Percentiles rank a stretch among this genome's conserved stretches.
These are phyloP conservation scores for Limnephilus lunatus DNA, from an alignment of 2,888 invertebrate genomes.

Conservation along the genomic window DNA sequence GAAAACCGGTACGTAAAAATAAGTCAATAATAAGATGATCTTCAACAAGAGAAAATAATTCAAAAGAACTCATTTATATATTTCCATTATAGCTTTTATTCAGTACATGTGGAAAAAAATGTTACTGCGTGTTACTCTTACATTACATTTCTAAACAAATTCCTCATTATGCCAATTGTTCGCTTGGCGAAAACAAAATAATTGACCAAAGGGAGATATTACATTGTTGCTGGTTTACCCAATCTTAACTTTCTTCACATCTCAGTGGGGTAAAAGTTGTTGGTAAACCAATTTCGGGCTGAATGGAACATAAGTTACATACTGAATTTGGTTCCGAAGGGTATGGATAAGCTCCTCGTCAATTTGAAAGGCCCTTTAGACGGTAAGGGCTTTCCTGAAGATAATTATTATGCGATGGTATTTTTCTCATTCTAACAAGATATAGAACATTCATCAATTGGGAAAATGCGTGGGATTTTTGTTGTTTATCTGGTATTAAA, in stretches of 20 bases:
- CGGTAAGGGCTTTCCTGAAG: background rate
- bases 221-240: constrained; percentile 7
- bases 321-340: constrained; percentile 7
- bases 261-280: background rate
- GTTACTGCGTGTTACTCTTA: background rate
- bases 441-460: background rate
- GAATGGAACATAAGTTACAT: constrained; percentile 26
- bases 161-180: background rate
- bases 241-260: constrained; percentile 17
- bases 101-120: background rate
- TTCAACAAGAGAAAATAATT: background rate
- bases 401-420: background rate
- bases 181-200: constrained; percentile 9
- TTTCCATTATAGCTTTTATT: background rate
- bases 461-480: background rate
- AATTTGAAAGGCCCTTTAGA: background rate
- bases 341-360: background rate
- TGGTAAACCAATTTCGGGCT: constrained; percentile 19
- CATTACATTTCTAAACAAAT: constrained; percentile 7
- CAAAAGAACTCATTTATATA: background rate
- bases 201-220: background rate
- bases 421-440: background rate
- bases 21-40: too few relatives aligned
- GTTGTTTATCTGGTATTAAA: background rate
- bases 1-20: background rate